These are phyloP conservation scores for Zaprionus lachaisei DNA, from an alignment of 1,140 invertebrate species.

Conservation along the genomic window DNA sequence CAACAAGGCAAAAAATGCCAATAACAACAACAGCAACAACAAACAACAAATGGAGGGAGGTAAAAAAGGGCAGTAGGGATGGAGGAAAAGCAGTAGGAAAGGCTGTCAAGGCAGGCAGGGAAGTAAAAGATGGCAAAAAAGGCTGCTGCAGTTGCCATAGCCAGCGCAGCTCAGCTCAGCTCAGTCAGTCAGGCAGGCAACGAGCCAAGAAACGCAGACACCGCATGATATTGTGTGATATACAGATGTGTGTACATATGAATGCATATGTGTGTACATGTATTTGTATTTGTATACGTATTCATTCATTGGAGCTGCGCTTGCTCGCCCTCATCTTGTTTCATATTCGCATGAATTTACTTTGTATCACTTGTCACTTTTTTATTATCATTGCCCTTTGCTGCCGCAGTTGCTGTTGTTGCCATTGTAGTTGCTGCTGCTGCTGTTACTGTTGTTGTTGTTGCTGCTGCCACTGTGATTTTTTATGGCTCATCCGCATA, in stretches of 20 bases:
- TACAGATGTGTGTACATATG: slow-evolving; percentile 34
- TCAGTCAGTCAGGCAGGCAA: slow-evolving; percentile 31
- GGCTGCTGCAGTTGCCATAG: slow-evolving; percentile 11
- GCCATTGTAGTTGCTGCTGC: slow-evolving; percentile 19
- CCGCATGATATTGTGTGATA: slow-evolving; percentile 27
- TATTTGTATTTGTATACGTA: slow-evolving; percentile 25
- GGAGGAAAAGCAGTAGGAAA: too few relatives aligned
- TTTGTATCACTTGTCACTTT: slow-evolving; percentile 83
- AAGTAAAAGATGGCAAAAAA: slow-evolving; percentile 3
- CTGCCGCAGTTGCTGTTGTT: slow-evolving; percentile 32
- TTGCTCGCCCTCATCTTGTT: slow-evolving; percentile 47
- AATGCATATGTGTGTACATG: slow-evolving; percentile 7
- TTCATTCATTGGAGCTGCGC: slow-evolving; percentile 63
- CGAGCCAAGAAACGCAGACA: slow-evolving; percentile 27
- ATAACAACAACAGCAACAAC: slow-evolving; percentile 4
- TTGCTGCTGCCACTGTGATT: slow-evolving; percentile 56
- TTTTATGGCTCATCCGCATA: slow-evolving; percentile 73
- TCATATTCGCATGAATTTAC: slow-evolving; percentile 81
- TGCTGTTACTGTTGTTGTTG: slow-evolving; percentile 27
- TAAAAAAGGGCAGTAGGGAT: not conserved
- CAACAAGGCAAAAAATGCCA: slow-evolving; percentile 32
- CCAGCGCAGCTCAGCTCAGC: slow-evolving; percentile 14
- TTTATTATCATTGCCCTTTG: slow-evolving; percentile 66
- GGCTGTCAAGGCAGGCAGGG: too few relatives aligned
- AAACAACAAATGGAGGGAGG: not conserved